phyloP scores from a whole-genome alignment of 2,113 vertebrate genomes.

The Ciconia maguari region DNA sequence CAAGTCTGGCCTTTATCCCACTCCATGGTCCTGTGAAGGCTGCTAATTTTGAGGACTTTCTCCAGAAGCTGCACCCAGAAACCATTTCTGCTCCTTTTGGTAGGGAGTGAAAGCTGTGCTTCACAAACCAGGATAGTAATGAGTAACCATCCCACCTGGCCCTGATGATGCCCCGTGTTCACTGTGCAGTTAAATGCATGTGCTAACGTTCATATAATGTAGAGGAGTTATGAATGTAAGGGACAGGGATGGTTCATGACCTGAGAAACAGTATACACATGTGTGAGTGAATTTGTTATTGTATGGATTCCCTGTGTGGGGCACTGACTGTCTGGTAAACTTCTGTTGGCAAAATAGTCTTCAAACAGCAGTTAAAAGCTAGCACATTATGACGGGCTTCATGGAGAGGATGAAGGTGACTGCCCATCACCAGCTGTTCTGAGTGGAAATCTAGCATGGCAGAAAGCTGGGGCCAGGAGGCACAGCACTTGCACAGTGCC shows the following conservation, averaged over 20 bases:
- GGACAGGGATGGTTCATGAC: fast-evolving
- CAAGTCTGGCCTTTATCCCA: background rate
- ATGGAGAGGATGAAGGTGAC: background rate
- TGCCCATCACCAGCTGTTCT: background rate
- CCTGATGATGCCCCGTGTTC: background rate
- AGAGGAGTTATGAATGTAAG: background rate
- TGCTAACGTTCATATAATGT: background rate
- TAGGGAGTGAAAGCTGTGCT: background rate
- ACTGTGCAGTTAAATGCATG: background rate
- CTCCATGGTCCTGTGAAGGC: background rate
- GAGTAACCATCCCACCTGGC: background rate
- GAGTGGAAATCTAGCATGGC: background rate
- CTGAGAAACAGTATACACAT: background rate
- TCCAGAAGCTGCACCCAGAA: background rate
- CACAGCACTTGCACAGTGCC: background rate
- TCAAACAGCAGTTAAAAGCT: background rate
- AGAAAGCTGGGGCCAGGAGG: background rate
- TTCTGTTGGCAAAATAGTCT: background rate
- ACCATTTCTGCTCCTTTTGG: background rate
- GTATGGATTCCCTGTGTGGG: background rate
- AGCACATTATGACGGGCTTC: fast-evolving
- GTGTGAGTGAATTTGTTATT: background rate
- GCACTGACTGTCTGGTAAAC: background rate
- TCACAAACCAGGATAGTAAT: background rate
- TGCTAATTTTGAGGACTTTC: background rate